These are phyloP conservation scores for Megathymus violae DNA, from an alignment of 1,140 invertebrate species.

Conservation along the genomic window DNA sequence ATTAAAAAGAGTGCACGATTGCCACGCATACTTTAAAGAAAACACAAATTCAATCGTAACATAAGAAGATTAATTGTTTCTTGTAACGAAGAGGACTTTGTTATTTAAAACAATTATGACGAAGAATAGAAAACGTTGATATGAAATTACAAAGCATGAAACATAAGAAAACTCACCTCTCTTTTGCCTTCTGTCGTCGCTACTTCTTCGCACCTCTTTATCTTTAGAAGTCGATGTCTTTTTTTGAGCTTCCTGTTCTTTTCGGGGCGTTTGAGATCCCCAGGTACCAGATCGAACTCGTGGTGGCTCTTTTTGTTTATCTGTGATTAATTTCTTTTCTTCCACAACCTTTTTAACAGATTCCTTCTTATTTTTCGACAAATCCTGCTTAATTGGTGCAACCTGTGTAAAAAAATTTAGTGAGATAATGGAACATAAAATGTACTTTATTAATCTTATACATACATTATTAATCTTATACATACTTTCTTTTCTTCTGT, in stretches of 20 bases:
- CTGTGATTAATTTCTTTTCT: constrained; percentile 14
- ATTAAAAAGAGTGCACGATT: too few relatives aligned
- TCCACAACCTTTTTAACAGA: constrained; percentile 24
- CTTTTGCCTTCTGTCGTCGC: constrained; percentile 72
- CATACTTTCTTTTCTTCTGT: constrained; percentile 80
- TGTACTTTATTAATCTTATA: too few relatives aligned
- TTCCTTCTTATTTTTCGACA: constrained; percentile 23
- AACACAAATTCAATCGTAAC: too few relatives aligned
- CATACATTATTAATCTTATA: too few relatives aligned
- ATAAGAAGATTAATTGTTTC: too few relatives aligned
- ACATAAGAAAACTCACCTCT: constrained; percentile 51
- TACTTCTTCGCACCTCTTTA: constrained; percentile 64
- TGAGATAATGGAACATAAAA: too few relatives aligned
- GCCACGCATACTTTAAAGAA: too few relatives aligned
- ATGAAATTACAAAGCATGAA: too few relatives aligned
- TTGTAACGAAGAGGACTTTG: too few relatives aligned
- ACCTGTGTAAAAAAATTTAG: constrained; percentile 37
- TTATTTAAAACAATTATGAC: too few relatives aligned
- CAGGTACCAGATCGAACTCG: constrained; percentile 84
- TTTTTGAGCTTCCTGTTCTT: constrained; percentile 63
- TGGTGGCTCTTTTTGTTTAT: constrained; percentile 43
- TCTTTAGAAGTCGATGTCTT: constrained; percentile 49
- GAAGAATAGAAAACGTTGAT: too few relatives aligned
- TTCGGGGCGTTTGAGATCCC: constrained; percentile 83
- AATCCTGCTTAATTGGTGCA: constrained; percentile 26